phyloP scores from a whole-genome alignment of 2,113 vertebrate species.

The Chloropsis cyanopogon region DNA sequence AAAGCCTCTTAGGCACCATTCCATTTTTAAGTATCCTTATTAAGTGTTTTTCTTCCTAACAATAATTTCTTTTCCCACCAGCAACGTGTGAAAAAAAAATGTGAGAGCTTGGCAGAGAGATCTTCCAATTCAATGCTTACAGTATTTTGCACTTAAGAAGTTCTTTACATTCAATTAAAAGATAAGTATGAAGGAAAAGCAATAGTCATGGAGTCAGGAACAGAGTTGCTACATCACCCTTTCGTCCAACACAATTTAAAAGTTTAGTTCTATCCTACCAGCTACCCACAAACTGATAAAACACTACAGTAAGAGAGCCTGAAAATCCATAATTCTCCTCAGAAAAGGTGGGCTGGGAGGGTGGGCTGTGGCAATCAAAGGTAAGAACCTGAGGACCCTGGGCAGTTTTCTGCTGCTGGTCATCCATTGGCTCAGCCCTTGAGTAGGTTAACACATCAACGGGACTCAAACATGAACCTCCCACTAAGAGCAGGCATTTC shows the following conservation, averaged over 20 bases:
- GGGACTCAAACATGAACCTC: background rate
- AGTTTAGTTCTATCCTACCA: background rate
- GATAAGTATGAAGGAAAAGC: background rate
- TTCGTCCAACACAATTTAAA: background rate
- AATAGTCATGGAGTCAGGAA: background rate
- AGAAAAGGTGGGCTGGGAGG: background rate
- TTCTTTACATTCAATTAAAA: background rate
- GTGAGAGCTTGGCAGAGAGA: background rate
- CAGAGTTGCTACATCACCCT: background rate
- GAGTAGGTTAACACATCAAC: background rate
- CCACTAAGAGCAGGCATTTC: background rate
- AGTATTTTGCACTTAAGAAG: background rate
- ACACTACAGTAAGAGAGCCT: background rate
- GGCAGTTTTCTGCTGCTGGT: background rate
- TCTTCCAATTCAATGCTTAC: background rate
- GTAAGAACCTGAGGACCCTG: background rate
- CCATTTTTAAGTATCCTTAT: constrained; percentile 31
- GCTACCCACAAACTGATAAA: background rate
- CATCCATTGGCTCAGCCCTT: background rate
- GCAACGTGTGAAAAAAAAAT: background rate
- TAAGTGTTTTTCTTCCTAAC: background rate
- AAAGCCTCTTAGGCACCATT: constrained; percentile 50
- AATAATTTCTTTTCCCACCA: background rate
- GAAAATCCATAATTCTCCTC: background rate
- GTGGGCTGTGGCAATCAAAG: background rate